Percentiles rank a stretch among this genome's conserved stretches.
phyloP scores from a whole-genome alignment of 2,888 invertebrate species.

The Philhelius pedissequus region DNA sequence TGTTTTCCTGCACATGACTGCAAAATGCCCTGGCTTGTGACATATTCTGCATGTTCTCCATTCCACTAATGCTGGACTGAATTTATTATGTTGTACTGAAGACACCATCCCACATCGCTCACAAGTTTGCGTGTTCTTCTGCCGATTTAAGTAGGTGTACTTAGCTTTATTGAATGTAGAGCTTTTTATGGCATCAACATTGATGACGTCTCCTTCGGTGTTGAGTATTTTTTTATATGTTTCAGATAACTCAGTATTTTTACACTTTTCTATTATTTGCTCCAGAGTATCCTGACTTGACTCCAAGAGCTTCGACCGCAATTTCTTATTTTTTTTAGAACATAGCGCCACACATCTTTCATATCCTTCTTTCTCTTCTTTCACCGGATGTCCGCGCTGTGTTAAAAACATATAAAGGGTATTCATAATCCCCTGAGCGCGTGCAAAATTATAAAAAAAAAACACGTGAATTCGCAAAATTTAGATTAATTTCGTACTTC shows the following conservation, averaged over 20 bases:
- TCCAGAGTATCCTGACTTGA: conserved; percentile 21
- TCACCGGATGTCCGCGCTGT: too few species aligned
- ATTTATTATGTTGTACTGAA: conserved; percentile 26
- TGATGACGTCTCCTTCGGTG: conserved; percentile 1
- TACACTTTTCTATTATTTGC: conserved; percentile 23
- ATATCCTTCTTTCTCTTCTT: too few species aligned
- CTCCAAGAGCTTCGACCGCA: conserved; percentile 30
- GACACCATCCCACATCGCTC: conserved; percentile 25
- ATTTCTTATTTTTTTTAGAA: conserved; percentile 29
- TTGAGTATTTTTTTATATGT: conserved; percentile 26
- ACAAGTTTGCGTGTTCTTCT: neutral
- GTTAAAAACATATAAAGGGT: too few species aligned
- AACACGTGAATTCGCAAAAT: too few species aligned
- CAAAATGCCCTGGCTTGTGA: conserved; percentile 21
- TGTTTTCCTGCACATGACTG: conserved; percentile 31
- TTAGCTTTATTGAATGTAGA: conserved; percentile 11
- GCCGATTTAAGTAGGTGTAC: neutral
- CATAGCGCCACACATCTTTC: too few species aligned
- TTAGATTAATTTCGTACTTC: too few species aligned
- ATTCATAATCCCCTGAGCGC: too few species aligned
- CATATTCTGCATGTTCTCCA: conserved; percentile 18
- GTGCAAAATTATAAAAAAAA: too few species aligned
- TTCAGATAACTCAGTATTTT: conserved; percentile 9
- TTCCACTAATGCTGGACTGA: conserved; percentile 21
- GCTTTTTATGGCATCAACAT: conserved; percentile 22